Conservation (phyloP, 2,113 vertebrate genomes). For the Pleuronectes platessa region DNA sequence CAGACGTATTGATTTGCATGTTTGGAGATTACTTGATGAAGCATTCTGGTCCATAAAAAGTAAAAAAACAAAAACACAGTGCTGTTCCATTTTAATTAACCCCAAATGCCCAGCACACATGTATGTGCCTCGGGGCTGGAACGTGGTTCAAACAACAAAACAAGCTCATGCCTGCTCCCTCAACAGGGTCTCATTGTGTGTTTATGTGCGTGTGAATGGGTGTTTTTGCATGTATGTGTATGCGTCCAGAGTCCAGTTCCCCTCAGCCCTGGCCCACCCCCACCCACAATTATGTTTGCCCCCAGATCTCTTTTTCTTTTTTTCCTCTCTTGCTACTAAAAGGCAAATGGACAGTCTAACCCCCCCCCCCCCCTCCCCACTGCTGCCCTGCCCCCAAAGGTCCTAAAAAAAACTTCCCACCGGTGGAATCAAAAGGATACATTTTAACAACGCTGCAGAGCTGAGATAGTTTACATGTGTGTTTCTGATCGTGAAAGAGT, state of each 20-base stretch:
- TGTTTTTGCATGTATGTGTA: constrained; percentile 29
- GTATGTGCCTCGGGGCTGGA: constrained; percentile 19
- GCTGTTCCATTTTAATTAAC: constrained; percentile 39
- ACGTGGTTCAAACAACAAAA: constrained; percentile 48
- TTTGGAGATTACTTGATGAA: background rate
- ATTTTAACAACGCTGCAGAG: constrained; percentile 44
- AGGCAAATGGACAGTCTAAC: constrained; percentile 64
- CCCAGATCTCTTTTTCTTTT: constrained; percentile 38
- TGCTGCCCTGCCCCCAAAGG: constrained; percentile 63
- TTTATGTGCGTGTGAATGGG: constrained; percentile 1
- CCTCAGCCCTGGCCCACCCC: background rate
- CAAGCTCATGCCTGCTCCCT: constrained; percentile 24
- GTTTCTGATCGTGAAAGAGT: constrained; percentile 52
- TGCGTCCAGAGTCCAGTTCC: constrained; percentile 27
- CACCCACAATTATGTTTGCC: constrained; percentile 37
- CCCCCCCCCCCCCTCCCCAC: background rate
- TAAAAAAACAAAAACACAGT: background rate
- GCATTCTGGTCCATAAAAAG: constrained; percentile 12
- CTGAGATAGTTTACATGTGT: constrained; percentile 23
- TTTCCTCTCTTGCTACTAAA: constrained; percentile 45
- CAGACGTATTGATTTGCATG: constrained; percentile 6
- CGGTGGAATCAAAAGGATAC: constrained; percentile 29
- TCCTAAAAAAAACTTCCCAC: constrained; percentile 61
- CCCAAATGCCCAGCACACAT: constrained; percentile 26
- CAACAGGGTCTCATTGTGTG: constrained; percentile 20